Base-by-base conservation (phyloP, 92 coral and sea anemone genomes). In the Isaurus tuberculatus region DNA sequence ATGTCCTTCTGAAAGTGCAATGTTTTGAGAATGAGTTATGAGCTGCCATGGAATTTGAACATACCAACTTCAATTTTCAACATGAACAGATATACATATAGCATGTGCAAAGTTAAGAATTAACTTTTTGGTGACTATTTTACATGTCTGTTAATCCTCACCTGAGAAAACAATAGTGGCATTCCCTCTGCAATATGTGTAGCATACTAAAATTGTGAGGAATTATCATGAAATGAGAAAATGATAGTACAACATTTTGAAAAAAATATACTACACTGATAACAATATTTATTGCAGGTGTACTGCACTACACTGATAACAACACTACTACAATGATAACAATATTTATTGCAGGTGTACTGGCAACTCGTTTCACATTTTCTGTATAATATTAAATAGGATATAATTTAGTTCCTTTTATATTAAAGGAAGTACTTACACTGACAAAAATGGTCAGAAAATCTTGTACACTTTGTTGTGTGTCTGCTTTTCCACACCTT, bases 101-200 rank as follows among this genome's bases (percentile, higher is more conserved):
- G 5, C 22, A 53, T 16, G 61, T 53, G 61, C 61, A 53, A 2
- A 53, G 61, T 3, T 53, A n/a, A n/a, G 61, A 53, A 53, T 53
- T 53, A 17, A 17, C 17, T 53, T 53, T 51, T 51, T 51, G 20
- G 20, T 51, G 20, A 51, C 58, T 51, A 4, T 51, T 51, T 51
- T 13, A 2, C 20, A 51, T 51, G 20, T 4, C 58, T 51, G 20
- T 51, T 16, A 16, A 19, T 25, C 58, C 58, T 51, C 58, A 68
- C 73, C 73, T 68, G 27, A 14, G 73, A 68, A 34, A 68, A 68
- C 14, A 40, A 17, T 15, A 68, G 73, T 33, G 73, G 73, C 49
- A 68, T 17, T 10, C 49, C 49, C 22, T 68, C 73, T 17, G 73
- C 73, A 68, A 68, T 33, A 23, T 68, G 73, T n/a, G 27, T 33